phyloP scores from a whole-genome alignment of 2,888 invertebrate genomes.

The Heteropelma amictum region DNA sequence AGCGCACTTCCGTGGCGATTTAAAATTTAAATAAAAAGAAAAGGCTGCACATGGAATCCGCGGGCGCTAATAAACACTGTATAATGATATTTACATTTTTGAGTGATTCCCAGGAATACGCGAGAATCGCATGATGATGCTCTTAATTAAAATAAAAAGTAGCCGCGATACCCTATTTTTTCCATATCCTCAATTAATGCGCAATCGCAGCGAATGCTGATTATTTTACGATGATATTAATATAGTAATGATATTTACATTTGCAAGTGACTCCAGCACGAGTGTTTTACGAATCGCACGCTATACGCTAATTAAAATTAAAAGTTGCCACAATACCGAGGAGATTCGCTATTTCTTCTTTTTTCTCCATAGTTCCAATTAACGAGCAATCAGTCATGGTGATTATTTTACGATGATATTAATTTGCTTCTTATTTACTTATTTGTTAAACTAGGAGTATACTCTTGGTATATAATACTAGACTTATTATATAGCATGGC shows the following conservation, averaged over 20 bases:
- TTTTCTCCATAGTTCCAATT: constrained; percentile 36
- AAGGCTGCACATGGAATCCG: too few relatives aligned
- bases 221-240: constrained; percentile 62
- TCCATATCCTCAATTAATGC: constrained; percentile 41
- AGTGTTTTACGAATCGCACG: constrained; percentile 39
- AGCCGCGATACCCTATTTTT: too few relatives aligned
- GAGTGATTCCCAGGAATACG: too few relatives aligned
- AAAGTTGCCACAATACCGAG: constrained; percentile 48
- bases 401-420: constrained; percentile 62
- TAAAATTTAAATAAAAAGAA: too few relatives aligned
- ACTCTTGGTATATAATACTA: constrained; percentile 12
- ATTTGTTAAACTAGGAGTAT: constrained; percentile 41
- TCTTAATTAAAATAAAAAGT: too few relatives aligned
- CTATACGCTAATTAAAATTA: constrained; percentile 53
- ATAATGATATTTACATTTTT: too few relatives aligned
- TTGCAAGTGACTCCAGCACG: constrained; percentile 39
- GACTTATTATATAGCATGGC: constrained; percentile 18
- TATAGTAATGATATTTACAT: constrained; percentile 51
- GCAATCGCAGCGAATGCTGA: constrained; percentile 61
- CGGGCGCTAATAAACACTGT: too few relatives aligned
- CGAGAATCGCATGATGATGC: too few relatives aligned
- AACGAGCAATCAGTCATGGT: constrained; percentile 62
- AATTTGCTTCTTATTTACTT: constrained; percentile 49
- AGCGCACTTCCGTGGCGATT: too few relatives aligned
- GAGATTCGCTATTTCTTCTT: constrained; percentile 24